Conservation (phyloP, 2,113 vertebrate species). For the Podarcis cretensis region DNA sequence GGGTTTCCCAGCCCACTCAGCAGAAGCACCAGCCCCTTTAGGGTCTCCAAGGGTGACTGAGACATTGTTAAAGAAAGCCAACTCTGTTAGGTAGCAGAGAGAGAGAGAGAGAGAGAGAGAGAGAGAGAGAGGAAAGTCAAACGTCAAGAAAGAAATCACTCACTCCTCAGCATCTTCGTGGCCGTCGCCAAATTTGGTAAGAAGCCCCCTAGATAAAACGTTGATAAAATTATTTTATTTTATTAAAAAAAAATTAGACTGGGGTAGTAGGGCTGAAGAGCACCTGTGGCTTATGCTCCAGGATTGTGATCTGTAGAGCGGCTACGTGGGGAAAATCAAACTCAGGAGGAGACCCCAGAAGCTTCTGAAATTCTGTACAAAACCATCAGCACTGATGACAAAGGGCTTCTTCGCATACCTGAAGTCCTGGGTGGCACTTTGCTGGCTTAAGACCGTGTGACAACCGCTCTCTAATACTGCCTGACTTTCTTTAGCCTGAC, state of each 20-base stretch:
- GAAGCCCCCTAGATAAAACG: slow-evolving; percentile 80
- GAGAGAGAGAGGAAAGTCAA: neutral
- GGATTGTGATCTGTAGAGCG: neutral
- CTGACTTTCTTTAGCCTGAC: neutral
- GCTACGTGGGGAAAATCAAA: neutral
- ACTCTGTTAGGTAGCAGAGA: neutral
- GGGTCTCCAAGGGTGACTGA: neutral
- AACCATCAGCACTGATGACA: no score
- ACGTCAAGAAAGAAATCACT: slow-evolving; percentile 60
- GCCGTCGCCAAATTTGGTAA: slow-evolving; percentile 82
- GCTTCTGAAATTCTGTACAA: neutral
- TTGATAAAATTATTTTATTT: slow-evolving; percentile 34
- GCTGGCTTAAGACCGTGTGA: no score
- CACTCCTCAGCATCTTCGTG: slow-evolving; percentile 86
- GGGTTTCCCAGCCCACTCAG: neutral
- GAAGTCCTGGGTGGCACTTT: neutral
- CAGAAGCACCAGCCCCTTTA: neutral
- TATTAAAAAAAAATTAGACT: neutral
- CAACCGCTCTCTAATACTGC: neutral
- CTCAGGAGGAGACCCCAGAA: neutral
- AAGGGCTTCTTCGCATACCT: neutral
- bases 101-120: neutral
- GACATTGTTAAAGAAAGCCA: neutral
- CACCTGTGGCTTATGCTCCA: neutral
- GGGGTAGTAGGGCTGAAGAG: neutral